These are phyloP conservation scores for Eufriesea mexicana DNA, from an alignment of 1,140 invertebrate genomes.

Conservation along the genomic window DNA sequence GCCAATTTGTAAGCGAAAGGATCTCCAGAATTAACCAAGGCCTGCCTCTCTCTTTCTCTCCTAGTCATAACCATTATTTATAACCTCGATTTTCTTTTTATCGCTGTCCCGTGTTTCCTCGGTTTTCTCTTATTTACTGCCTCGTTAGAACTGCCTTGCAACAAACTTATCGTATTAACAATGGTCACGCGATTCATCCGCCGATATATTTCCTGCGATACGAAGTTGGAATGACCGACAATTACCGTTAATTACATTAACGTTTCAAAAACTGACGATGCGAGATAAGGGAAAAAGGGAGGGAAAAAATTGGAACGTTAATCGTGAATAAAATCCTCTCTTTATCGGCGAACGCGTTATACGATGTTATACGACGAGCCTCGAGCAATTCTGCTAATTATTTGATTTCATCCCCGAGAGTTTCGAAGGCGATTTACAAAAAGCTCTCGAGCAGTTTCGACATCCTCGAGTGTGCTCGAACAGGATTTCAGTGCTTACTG, in stretches of 20 bases:
- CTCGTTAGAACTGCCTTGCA: constrained; percentile 37
- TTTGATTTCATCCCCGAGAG: background rate
- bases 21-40: constrained; percentile 43
- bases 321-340: background rate
- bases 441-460: constrained; percentile 37
- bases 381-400: constrained; percentile 22
- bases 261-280: background rate
- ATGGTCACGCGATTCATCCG: constrained; percentile 40
- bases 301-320: background rate
- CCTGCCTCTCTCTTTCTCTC: background rate
- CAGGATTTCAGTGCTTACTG: constrained; percentile 35
- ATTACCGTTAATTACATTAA: background rate
- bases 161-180: constrained; percentile 46
- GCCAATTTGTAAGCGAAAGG: constrained; percentile 49
- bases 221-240: background rate
- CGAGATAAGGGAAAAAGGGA: background rate
- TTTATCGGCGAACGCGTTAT: background rate
- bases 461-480: constrained; percentile 43
- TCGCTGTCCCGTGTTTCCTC: constrained; percentile 25
- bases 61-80: constrained; percentile 30
- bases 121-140: constrained; percentile 46
- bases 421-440: constrained; percentile 25
- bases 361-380: too few species aligned
- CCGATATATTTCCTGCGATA: constrained; percentile 4
- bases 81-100: constrained; percentile 34